A percentile compares a stretch with the other conserved stretches of the same genome.
Evolutionary conservation across 2,797 vertebrate genomes (phyloP).

Genomic region (Urophycis tenuis): DNA sequence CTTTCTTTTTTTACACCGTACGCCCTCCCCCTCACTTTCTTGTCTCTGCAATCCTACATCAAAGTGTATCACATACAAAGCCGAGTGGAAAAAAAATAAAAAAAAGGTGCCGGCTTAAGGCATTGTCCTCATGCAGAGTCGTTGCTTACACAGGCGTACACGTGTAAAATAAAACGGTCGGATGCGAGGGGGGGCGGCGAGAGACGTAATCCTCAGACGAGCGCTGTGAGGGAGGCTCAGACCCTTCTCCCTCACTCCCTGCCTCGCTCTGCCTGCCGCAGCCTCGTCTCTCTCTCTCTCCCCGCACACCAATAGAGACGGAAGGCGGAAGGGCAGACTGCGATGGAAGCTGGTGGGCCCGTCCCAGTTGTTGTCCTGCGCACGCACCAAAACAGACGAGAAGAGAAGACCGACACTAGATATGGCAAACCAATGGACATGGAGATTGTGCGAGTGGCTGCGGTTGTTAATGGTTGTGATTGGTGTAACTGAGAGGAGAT

Average conservation of each 20-base stretch:
- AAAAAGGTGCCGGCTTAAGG: conserved; percentile 39
- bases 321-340: conserved; percentile 50
- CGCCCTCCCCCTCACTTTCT: conserved; percentile 12
- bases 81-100: too few species aligned
- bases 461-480: neutral
- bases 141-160: conserved; percentile 51
- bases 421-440: neutral
- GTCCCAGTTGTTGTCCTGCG: too few species aligned
- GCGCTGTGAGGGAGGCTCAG: neutral
- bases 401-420: neutral
- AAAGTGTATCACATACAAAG: conserved; percentile 34
- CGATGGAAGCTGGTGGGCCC: too few species aligned
- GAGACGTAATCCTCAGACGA: conserved; percentile 42
- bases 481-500: neutral
- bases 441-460: neutral
- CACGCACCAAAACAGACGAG: too few species aligned
- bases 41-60: conserved; percentile 24
- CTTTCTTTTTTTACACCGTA: too few species aligned
- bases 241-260: neutral
- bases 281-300: too few species aligned
- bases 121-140: conserved; percentile 46
- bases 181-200: conserved; percentile 33
- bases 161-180: conserved; percentile 59
- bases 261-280: neutral
- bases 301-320: conserved; percentile 69